Evolutionary conservation across 2,113 vertebrate species (phyloP), one percentile per base, ranked within the genome.

Genomic region (Syngnathoides biaculeatus): DNA sequence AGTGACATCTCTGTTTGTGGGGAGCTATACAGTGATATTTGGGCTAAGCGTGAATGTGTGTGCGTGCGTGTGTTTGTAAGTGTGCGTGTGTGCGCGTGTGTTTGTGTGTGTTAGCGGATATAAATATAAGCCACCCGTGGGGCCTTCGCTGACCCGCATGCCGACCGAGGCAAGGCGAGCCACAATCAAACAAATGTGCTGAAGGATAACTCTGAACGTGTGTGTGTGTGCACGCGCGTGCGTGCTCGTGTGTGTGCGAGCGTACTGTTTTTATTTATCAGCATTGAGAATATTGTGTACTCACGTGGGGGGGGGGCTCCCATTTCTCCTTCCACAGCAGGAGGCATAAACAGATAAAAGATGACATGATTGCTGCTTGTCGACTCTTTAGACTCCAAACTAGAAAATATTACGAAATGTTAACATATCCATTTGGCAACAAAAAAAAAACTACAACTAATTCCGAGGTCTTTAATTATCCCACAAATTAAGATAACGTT

Each of bases 131-230:
- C 68, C 73, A 78, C 83, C 82, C 79, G 60, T 55, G 61, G 77
- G 57, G 83, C 71, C 79, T 68, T 63, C 78, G 35, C 72, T 70
- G 87, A 70, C 76, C 85, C 76, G 79, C 86, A 81, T 85, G 81
- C 85, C 87, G 64, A 75, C 72, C 86, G 73, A 82, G 86, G 75
- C 86, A 62, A 78, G 83, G 81, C 64, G 75, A 79, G 74, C 80
- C 67, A 75, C 84, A 86, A 81, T 88, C 86, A 90, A 88, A 87
- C 81, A 84, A 86, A 85, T 73, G 81, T 86, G 89, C 85, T 89
- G 90, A 90, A 84, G 77, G 88, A 89, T 82, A 53, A 58, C 71
- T 79, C 65, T 61, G 76, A 64, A 57, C 38, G 60, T 53, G 68
- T 63, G 68, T 42, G 27, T 79, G 40, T 65, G 79, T 83, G 86